Base-by-base conservation (phyloP, 2,113 vertebrate genomes). In the Aythya baeri region DNA sequence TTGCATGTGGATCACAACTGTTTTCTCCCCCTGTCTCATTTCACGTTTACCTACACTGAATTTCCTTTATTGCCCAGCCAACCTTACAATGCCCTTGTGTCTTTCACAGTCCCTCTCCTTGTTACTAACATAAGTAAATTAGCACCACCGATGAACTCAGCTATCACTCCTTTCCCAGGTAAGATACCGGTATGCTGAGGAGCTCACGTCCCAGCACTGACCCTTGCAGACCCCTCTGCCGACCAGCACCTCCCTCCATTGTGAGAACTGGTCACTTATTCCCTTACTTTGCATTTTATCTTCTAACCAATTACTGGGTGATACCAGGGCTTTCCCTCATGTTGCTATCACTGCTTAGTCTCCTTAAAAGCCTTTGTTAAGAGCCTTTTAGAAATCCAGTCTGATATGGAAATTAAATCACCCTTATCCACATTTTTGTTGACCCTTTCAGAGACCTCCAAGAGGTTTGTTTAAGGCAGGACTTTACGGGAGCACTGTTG, bases 401-500 rank as follows among this genome's bases (percentile, higher is more conserved):
- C 65, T 61, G 83, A 61, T 90, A 85, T 9, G 49, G 70, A 92
- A 96, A 91, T 93, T 75, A 92, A 57, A 76, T 89, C 81, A 86
- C 61, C 26, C 57, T 91, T 95, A 89, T 36, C 89, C 81, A 72
- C 7, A 1, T 71, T 76, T 93, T 87, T 89, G 32, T 75, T 87
- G 83, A 92, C 77, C 77, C 68, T 91, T 91, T 72, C 83, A 66
- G 62, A 52, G 54, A 75, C 38, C 66, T 91, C 86, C 18, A 31
- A 78, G 79, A 65, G 43, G 25, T 93, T 93, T 95, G 86, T 83
- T 94, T 93, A 91, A 95, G 70, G 62, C 38, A 84, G 32, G 70
- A 57, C 66, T 91, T 90, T 57, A 91, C 70, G 73, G 93, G 77
- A n/a, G 43, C 70, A 27, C 4, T 93, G 58, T 95, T 94, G 92